These are phyloP conservation scores for Hestina assimilis DNA, from an alignment of 1,140 invertebrate genomes.

Conservation along the genomic window DNA sequence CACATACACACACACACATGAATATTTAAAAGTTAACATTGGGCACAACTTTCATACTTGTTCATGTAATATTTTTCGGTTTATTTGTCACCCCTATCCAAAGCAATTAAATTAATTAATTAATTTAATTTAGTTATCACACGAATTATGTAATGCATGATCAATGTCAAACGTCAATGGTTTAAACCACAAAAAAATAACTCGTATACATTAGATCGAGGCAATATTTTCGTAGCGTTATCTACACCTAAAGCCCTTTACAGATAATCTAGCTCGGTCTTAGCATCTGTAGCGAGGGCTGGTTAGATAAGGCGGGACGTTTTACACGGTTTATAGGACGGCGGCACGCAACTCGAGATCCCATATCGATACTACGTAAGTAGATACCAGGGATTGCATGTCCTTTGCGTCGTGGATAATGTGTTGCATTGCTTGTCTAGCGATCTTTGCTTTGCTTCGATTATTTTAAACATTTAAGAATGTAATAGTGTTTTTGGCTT, in stretches of 20 bases:
- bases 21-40: not conserved
- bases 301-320: conserved; percentile 32
- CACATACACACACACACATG: too few relatives aligned
- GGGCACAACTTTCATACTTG: not conserved
- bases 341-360: conserved; percentile 29
- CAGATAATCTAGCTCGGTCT: conserved; percentile 22
- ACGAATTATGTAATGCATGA: too few relatives aligned
- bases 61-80: too few relatives aligned
- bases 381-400: not conserved
- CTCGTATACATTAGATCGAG: conserved; percentile 4
- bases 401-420: conserved; percentile 24
- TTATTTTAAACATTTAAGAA: too few relatives aligned
- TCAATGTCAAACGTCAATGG: not conserved
- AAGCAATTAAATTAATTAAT: not conserved
- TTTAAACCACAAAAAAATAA: too few relatives aligned
- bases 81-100: not conserved
- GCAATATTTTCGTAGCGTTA: conserved; percentile 17
- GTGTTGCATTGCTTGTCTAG: conserved; percentile 28
- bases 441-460: too few relatives aligned
- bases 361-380: conserved; percentile 7
- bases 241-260: conserved; percentile 29
- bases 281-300: conserved; percentile 25
- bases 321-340: conserved; percentile 40
- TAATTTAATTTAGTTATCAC: too few relatives aligned
- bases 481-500: too few relatives aligned